These are phyloP conservation scores for Mimachlamys varia DNA, from an alignment of 2,888 invertebrate species.

Conservation along the genomic window DNA sequence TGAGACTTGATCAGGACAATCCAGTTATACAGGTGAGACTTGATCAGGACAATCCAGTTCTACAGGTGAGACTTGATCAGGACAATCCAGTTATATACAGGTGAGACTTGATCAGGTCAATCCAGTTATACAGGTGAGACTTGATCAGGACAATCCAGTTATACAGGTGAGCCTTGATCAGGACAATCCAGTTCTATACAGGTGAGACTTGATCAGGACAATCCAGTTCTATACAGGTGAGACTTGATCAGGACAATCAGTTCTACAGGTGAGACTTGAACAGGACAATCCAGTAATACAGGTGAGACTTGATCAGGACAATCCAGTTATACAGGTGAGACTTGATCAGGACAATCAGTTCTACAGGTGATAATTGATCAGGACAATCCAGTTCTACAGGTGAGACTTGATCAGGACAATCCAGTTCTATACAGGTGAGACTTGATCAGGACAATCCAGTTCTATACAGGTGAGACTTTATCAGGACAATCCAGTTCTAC, in stretches of 20 bases:
- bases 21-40: background rate
- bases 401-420: background rate
- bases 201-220: background rate
- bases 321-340: background rate
- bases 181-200: background rate
- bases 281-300: background rate
- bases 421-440: background rate
- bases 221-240: too few relatives aligned
- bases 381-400: background rate
- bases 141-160: background rate
- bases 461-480: too few relatives aligned
- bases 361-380: too few relatives aligned
- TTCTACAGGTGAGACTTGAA: background rate
- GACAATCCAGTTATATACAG: background rate
- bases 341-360: background rate
- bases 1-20: background rate
- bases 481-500: background rate
- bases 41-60: background rate
- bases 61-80: too few relatives aligned
- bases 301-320: background rate
- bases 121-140: background rate
- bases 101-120: background rate
- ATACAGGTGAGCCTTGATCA: too few relatives aligned
- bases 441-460: background rate
- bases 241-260: too few relatives aligned